These are phyloP conservation scores for Trissolcus brochymenae DNA, from an alignment of 2,888 invertebrate species.

Conservation along the genomic window DNA sequence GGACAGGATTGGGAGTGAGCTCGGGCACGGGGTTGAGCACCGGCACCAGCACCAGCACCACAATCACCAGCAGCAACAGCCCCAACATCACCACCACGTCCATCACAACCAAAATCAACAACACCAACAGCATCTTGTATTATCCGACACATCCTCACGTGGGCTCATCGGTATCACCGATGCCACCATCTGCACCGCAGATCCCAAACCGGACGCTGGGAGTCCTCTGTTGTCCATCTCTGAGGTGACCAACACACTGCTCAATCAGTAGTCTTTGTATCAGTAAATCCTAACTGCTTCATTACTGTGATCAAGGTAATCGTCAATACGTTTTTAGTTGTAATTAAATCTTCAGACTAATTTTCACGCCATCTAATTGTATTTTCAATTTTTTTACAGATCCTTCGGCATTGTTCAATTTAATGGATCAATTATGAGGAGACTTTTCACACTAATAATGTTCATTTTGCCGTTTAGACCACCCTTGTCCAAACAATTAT, in stretches of 20 bases:
- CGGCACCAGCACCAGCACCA: slow-evolving; percentile 59
- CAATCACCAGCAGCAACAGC: slow-evolving; percentile 61
- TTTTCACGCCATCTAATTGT: not conserved
- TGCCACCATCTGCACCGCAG: slow-evolving; percentile 76
- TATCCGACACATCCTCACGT: slow-evolving; percentile 75
- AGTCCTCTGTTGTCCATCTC: slow-evolving; percentile 87
- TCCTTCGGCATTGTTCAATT: slow-evolving; percentile 24
- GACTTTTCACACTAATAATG: not conserved
- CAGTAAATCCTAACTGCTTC: slow-evolving; percentile 60
- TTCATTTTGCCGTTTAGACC: slow-evolving; percentile 4
- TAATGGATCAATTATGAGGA: slow-evolving; percentile 17
- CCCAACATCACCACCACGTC: slow-evolving; percentile 66
- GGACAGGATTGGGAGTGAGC: slow-evolving; percentile 63
- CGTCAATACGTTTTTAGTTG: not conserved
- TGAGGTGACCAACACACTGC: slow-evolving; percentile 86
- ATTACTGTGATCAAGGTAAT: slow-evolving; percentile 62
- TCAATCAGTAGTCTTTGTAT: slow-evolving; percentile 79
- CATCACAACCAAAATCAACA: slow-evolving; percentile 70
- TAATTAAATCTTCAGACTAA: not conserved
- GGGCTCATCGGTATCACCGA: slow-evolving; percentile 67
- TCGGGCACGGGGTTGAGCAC: slow-evolving; percentile 64
- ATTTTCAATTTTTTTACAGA: slow-evolving; percentile 12
- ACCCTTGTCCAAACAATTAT: slow-evolving; percentile 5
- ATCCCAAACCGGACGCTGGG: slow-evolving; percentile 79
- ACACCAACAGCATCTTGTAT: slow-evolving; percentile 74